Conservation (phyloP, 2,797 vertebrate species). For the Heliangelus exortis region DNA sequence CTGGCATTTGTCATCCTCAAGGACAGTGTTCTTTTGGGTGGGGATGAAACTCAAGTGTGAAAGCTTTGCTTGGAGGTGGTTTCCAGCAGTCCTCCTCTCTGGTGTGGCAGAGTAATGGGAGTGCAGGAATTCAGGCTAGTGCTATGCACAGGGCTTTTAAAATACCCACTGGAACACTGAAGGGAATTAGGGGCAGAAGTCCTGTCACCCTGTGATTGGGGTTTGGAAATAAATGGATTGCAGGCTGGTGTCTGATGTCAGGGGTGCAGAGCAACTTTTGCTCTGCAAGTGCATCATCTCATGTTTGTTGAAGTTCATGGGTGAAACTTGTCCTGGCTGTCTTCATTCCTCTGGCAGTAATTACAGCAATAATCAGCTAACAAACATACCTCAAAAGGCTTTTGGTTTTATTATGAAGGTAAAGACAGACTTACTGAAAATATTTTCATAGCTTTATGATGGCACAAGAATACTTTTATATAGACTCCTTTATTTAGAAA, state of each 20-base stretch:
- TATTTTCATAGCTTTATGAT: neutral
- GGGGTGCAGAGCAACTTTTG: neutral
- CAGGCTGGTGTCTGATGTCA: neutral
- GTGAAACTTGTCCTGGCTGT: neutral
- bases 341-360: neutral
- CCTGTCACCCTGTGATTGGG: neutral
- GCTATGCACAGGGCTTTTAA: neutral
- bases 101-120: neutral
- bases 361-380: neutral
- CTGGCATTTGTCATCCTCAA: neutral
- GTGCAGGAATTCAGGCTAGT: neutral
- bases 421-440: neutral
- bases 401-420: slow-evolving; percentile 16
- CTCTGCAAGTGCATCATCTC: neutral
- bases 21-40: neutral
- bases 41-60: neutral
- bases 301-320: neutral
- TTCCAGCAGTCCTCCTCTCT: neutral
- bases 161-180: neutral
- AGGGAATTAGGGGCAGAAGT: neutral
- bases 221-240: neutral
- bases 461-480: neutral
- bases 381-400: neutral
- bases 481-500: neutral
- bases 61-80: neutral